These are phyloP conservation scores for Atopsyche davidsoni DNA, from an alignment of 1,140 invertebrate species.

Conservation along the genomic window DNA sequence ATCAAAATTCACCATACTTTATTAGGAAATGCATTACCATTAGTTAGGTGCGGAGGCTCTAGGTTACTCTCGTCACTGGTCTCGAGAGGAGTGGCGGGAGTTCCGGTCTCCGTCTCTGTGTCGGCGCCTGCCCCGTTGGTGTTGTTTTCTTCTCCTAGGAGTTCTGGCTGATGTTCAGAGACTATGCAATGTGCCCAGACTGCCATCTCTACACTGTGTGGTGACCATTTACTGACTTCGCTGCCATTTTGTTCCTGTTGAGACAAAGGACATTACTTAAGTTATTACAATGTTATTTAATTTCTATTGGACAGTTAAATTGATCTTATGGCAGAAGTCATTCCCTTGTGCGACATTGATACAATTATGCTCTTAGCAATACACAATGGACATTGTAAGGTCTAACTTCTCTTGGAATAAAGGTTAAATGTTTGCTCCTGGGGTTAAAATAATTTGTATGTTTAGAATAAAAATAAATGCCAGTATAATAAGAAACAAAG, in stretches of 20 bases:
- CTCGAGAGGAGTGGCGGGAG: conserved; percentile 32
- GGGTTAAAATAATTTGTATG: no score
- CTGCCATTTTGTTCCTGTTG: conserved; percentile 50
- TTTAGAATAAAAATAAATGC: no score
- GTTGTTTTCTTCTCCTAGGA: conserved; percentile 51
- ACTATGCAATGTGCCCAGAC: conserved; percentile 87
- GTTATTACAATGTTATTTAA: no score
- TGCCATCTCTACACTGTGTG: conserved; percentile 82
- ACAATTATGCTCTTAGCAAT: no score
- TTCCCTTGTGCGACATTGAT: no score
- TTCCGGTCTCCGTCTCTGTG: no score
- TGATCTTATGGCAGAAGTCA: no score
- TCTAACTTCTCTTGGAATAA: no score
- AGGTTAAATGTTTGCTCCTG: no score
- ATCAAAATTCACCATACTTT: background rate
- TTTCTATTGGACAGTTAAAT: no score
- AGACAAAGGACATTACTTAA: conserved; percentile 10
- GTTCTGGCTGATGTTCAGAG: conserved; percentile 73
- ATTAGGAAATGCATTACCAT: conserved; percentile 37
- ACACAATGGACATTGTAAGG: no score
- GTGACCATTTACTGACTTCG: conserved; percentile 59
- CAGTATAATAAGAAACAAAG: no score
- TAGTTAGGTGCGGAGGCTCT: conserved; percentile 49
- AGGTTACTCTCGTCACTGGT: conserved; percentile 53
- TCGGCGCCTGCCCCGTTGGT: conserved; percentile 38